Evolutionary conservation across 2,888 invertebrate genomes (phyloP), one percentile per base, ranked within the genome.

Genomic region (Diplolepis rosae): DNA sequence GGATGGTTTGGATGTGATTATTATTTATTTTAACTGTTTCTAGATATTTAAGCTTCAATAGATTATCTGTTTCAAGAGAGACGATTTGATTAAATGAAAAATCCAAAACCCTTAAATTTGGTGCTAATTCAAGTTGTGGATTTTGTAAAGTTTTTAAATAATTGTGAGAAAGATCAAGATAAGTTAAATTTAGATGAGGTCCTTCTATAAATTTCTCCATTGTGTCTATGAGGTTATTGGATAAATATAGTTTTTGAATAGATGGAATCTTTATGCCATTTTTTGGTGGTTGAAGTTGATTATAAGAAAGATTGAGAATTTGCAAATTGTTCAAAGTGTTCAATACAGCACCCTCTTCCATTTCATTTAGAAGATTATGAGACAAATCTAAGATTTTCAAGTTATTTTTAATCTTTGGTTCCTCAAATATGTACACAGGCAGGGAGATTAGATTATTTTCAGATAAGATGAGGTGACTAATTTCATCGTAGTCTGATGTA

Each of bases 371-470:
- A 65, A 88, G 89, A 81, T 92, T 92, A 76, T 89, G 88, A 0
- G 92, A 91, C 0, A 92, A 79, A 80, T 92, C 91, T n/a, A 92
- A 76, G 35, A 89, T 90, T 84, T 90, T 89, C 9, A 92, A 78
- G 0, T 77, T 72, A 1, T 45, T 18, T 45, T 22, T 45, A 45
- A 22, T 45, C 45, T 45, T 45, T 45, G 18, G 45, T 9, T 45
- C 18, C 45, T 45, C 45, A 22, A 45, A 45, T 45, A 45, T 45
- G n/a, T 45, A 45, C 18, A 22, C 15, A 9, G 45, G 45, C 22
- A 45, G 45, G 7, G 45, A 45, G 6, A 7, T 6, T 18, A 45
- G 18, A 22, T 22, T 22, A 2, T 45, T 45, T 7, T 45, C 45
- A 45, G 45, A 45, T 45, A 45, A 45, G 7, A 45, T 45, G 7